Evolutionary conservation across 2,888 invertebrate genomes (phyloP).

Genomic region (Pteria penguin): DNA sequence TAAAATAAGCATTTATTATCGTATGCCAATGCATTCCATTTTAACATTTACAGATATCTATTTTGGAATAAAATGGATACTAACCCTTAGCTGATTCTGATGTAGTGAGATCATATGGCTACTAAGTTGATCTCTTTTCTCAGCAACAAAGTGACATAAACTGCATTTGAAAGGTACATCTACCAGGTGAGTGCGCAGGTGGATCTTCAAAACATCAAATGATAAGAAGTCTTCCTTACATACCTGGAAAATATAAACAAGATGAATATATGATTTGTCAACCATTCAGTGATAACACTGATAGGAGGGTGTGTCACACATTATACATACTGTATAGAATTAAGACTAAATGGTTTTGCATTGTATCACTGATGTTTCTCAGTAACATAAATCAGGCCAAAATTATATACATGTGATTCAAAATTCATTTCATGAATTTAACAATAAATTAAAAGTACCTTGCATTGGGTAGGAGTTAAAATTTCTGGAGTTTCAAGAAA

Average conservation of each 20-base stretch:
- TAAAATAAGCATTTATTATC: not conserved
- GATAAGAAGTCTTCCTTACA: slow-evolving; percentile 54
- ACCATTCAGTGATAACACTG: no score
- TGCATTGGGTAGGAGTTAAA: slow-evolving; percentile 46
- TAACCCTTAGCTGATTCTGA: slow-evolving; percentile 62
- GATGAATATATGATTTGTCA: no score
- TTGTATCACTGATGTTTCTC: no score
- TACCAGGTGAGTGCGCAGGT: slow-evolving; percentile 72
- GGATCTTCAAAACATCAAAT: slow-evolving; percentile 62
- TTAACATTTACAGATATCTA: not conserved
- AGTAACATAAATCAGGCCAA: no score
- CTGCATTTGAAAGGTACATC: slow-evolving; percentile 70
- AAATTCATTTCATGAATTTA: no score
- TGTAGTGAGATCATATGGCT: slow-evolving; percentile 70
- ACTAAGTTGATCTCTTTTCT: slow-evolving; percentile 62
- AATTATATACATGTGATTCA: no score
- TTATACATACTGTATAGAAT: no score
- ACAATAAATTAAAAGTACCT: slow-evolving; percentile 33
- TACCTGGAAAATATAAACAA: slow-evolving; percentile 9
- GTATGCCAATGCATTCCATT: not conserved
- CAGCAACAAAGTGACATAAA: slow-evolving; percentile 72
- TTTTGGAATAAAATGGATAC: not conserved
- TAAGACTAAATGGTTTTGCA: no score
- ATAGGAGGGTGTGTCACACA: no score
- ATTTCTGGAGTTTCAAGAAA: slow-evolving; percentile 26